These are phyloP conservation scores for Pteropus rufus DNA, from an alignment of 2,797 vertebrate genomes.

Conservation along the genomic window DNA sequence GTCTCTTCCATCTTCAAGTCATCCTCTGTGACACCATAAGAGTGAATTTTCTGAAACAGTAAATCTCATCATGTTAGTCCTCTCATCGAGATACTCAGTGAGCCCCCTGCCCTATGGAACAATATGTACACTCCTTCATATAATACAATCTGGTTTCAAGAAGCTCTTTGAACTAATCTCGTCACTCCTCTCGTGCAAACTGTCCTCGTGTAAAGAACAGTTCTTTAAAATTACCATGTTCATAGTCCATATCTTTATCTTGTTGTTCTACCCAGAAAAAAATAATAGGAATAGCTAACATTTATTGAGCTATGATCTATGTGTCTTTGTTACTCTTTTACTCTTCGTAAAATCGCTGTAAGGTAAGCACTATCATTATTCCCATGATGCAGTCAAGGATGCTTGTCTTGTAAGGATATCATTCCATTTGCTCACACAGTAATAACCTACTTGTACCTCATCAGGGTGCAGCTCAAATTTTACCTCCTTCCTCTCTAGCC, in stretches of 20 bases:
- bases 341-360: neutral
- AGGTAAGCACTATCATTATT: neutral
- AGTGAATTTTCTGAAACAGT: neutral
- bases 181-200: neutral
- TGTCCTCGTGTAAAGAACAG: neutral
- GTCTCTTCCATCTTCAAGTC: slow-evolving; percentile 29
- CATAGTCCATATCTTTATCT: neutral
- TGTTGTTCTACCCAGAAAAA: neutral
- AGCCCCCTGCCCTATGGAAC: neutral
- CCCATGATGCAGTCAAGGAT: neutral
- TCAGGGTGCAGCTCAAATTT: neutral
- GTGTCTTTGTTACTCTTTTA: neutral
- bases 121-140: neutral
- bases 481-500: neutral
- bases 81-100: neutral
- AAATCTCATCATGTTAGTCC: neutral
- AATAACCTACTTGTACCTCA: neutral
- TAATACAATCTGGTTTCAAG: neutral
- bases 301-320: neutral
- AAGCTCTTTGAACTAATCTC: neutral
- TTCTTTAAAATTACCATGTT: neutral
- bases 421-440: neutral
- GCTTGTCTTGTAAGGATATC: neutral
- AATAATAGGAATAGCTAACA: slow-evolving; percentile 23
- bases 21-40: neutral